Evolutionary conservation across 2,888 invertebrate species (phyloP).

Genomic region (Vandiemenella viatica): DNA sequence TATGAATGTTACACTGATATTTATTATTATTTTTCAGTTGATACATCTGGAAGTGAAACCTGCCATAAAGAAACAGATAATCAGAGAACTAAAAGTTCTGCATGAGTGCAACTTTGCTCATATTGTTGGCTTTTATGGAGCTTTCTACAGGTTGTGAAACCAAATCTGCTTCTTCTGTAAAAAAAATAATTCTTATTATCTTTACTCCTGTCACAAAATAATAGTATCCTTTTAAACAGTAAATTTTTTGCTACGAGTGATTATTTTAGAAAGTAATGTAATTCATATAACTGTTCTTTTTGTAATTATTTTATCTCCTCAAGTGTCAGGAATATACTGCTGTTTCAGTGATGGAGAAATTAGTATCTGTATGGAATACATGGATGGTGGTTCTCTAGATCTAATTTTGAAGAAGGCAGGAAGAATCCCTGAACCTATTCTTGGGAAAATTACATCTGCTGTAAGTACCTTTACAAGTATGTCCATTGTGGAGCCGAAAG

Average conservation of each 20-base stretch:
- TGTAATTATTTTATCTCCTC: neutral
- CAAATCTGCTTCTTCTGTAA: too few relatives aligned
- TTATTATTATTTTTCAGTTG: conserved; percentile 34
- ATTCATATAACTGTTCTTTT: too few relatives aligned
- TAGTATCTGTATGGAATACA: conserved; percentile 99
- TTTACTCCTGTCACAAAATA: neutral
- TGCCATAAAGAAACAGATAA: conserved; percentile 95
- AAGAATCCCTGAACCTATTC: conserved; percentile 87
- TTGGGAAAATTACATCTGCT: conserved; percentile 61
- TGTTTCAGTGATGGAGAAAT: conserved; percentile 92
- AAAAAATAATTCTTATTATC: neutral
- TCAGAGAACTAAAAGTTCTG: conserved; percentile 93
- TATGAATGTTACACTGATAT: neutral
- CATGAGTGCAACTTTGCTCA: conserved; percentile 99
- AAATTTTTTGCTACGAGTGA: neutral
- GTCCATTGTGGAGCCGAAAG: conserved; percentile 10
- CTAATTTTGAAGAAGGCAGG: conserved; percentile 93
- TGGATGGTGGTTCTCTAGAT: conserved; percentile 98
- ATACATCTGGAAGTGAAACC: conserved; percentile 99
- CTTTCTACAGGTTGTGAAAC: conserved; percentile 62
- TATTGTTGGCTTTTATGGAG: conserved; percentile 98
- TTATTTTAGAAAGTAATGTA: neutral
- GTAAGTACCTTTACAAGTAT: conserved; percentile 31
- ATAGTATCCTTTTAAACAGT: neutral
- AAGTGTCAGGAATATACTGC: neutral